phyloP scores from a whole-genome alignment of 2,797 vertebrate species.

The Acipenser transmontanus region DNA sequence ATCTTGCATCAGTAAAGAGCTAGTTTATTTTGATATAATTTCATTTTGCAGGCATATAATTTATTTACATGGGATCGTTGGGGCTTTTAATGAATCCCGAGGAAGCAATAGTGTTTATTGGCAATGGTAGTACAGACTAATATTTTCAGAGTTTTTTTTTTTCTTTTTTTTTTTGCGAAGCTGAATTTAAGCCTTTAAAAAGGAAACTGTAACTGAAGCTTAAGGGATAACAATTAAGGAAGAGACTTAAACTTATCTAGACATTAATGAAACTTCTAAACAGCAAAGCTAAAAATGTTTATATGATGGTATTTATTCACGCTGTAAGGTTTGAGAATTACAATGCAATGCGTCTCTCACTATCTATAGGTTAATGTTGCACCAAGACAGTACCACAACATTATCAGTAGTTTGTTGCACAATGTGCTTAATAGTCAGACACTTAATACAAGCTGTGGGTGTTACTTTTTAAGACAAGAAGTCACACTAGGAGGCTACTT shows the following conservation, averaged over 20 bases:
- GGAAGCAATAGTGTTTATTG: constrained; percentile 51
- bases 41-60: background rate
- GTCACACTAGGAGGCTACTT: too few relatives aligned
- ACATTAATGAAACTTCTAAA: constrained; percentile 45
- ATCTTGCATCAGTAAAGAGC: too few relatives aligned
- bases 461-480: too few relatives aligned
- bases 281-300: constrained; percentile 18
- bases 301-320: too few relatives aligned
- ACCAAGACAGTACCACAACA: too few relatives aligned
- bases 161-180: constrained; percentile 27
- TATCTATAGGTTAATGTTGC: too few relatives aligned
- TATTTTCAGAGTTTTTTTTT: constrained; percentile 39
- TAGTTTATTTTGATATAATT: background rate
- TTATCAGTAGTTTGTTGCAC: too few relatives aligned
- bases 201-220: constrained; percentile 36
- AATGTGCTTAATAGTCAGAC: too few relatives aligned
- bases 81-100: constrained; percentile 31
- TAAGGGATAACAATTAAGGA: constrained; percentile 41
- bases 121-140: constrained; percentile 48
- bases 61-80: constrained; percentile 17
- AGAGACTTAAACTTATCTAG: constrained; percentile 42
- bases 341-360: too few relatives aligned
- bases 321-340: too few relatives aligned
- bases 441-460: too few relatives aligned
- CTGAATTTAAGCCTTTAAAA: constrained; percentile 49